These are phyloP conservation scores for Geothlypis trichas DNA, from an alignment of 2,113 vertebrate species.

Conservation along the genomic window DNA sequence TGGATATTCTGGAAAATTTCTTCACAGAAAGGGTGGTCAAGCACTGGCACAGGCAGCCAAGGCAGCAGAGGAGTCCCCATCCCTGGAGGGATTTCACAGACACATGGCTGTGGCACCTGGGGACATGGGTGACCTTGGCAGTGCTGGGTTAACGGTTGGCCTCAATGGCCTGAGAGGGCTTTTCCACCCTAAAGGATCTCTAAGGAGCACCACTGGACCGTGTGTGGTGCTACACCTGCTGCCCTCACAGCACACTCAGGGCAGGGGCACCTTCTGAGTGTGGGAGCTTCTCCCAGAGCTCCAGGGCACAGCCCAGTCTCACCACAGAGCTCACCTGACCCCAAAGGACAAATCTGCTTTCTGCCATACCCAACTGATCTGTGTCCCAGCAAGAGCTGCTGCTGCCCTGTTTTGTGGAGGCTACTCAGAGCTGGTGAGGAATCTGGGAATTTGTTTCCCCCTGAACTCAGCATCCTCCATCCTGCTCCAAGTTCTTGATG, in stretches of 20 bases:
- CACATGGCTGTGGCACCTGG: neutral
- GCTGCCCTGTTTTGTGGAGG: neutral
- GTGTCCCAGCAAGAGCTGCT: neutral
- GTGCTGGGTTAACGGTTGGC: neutral
- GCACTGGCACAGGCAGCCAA: neutral
- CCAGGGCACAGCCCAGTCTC: neutral
- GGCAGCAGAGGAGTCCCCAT: neutral
- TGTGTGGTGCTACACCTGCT: neutral
- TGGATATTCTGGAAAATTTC: neutral
- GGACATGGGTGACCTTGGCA: neutral
- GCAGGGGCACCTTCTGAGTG: no score
- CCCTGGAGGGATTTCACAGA: neutral
- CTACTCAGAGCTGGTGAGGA: fast-evolving
- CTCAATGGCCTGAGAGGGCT: neutral
- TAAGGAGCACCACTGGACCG: fast-evolving
- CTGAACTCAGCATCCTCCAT: neutral
- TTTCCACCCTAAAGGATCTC: neutral
- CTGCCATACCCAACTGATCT: neutral
- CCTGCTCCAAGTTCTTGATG: neutral
- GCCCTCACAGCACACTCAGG: fast-evolving
- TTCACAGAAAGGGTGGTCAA: neutral
- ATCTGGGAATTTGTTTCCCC: neutral
- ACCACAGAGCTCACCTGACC: neutral
- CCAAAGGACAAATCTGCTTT: neutral
- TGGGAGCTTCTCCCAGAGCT: neutral